Percentiles rank a stretch among this genome's conserved stretches.
phyloP scores from a whole-genome alignment of 2,888 invertebrate genomes.

The Dyspetes luteomarginatus region DNA sequence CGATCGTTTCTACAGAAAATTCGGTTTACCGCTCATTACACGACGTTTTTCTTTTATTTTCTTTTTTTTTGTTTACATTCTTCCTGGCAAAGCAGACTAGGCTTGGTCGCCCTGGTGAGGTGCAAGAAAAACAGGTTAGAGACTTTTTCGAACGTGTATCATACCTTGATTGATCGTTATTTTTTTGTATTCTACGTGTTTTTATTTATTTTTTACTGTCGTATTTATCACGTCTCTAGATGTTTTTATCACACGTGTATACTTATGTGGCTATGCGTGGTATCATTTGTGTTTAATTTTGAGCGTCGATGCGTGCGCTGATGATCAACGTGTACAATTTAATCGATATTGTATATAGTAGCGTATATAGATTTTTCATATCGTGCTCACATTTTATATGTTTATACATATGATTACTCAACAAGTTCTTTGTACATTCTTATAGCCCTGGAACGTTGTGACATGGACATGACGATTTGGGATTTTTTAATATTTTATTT shows the following conservation, averaged over 20 bases:
- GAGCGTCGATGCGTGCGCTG: slow-evolving; percentile 26
- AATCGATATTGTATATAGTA: slow-evolving; percentile 56
- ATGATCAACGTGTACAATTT: slow-evolving; percentile 56
- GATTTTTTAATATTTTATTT: neutral
- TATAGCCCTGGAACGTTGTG: slow-evolving; percentile 27
- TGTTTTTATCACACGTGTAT: too few species aligned
- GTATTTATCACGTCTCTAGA: slow-evolving; percentile 27
- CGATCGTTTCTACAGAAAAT: neutral
- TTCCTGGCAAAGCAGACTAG: slow-evolving; percentile 88
- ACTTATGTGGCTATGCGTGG: slow-evolving; percentile 46
- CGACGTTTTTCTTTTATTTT: slow-evolving; percentile 61
- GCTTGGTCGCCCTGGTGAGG: slow-evolving; percentile 91
- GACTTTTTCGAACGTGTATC: slow-evolving; percentile 61
- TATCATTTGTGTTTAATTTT: slow-evolving; percentile 57
- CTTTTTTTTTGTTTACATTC: slow-evolving; percentile 74
- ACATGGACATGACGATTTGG: slow-evolving; percentile 45
- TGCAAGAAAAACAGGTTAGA: slow-evolving; percentile 91
- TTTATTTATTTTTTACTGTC: slow-evolving; percentile 21
- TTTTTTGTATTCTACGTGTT: slow-evolving; percentile 59
- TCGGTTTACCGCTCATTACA: slow-evolving; percentile 29
- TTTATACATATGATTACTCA: slow-evolving; percentile 12
- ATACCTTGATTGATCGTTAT: slow-evolving; percentile 36
- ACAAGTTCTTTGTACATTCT: slow-evolving; percentile 46
- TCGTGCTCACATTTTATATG: slow-evolving; percentile 49
- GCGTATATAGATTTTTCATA: slow-evolving; percentile 30